These are phyloP conservation scores for Caenorhabditis sp. DNA, from an alignment of 2,888 invertebrate genomes.

Conservation along the genomic window DNA sequence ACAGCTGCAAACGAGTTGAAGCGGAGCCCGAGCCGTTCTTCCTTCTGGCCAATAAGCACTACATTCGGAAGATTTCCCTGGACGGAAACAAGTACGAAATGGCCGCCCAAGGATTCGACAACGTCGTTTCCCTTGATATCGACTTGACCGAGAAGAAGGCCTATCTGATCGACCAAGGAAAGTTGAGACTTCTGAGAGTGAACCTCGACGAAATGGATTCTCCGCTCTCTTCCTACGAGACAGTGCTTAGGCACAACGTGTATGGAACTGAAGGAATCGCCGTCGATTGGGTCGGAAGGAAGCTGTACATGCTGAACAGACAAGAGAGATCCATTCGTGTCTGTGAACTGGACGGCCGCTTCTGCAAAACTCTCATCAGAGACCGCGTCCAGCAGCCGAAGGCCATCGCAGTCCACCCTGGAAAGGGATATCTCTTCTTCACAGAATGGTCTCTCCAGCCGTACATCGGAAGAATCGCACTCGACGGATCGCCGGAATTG, in stretches of 20 bases:
- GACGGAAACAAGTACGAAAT: constrained; percentile 90
- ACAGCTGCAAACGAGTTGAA: constrained; percentile 92
- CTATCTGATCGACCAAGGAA: constrained; percentile 92
- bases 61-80: constrained; percentile 93
- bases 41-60: constrained; percentile 96
- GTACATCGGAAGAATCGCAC: constrained; percentile 95
- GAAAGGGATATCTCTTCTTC: constrained; percentile 86
- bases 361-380: constrained; percentile 87
- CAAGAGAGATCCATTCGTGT: constrained; percentile 96
- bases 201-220: constrained; percentile 72
- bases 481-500: constrained; percentile 87
- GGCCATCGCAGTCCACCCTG: constrained; percentile 94
- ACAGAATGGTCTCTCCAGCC: constrained; percentile 92
- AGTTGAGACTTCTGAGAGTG: constrained; percentile 76
- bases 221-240: constrained; percentile 83
- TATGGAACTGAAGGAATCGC: constrained; percentile 96
- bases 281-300: constrained; percentile 94
- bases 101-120: constrained; percentile 88
- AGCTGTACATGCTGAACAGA: constrained; percentile 96
- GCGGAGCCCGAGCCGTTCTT: constrained; percentile 86
- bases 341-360: constrained; percentile 92
- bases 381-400: constrained; percentile 91
- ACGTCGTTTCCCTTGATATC: constrained; percentile 95
- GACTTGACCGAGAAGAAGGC: constrained; percentile 86
- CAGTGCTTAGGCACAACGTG: constrained; percentile 92